Conservation (phyloP, 2,113 vertebrate genomes). For the Pitta sordida region DNA sequence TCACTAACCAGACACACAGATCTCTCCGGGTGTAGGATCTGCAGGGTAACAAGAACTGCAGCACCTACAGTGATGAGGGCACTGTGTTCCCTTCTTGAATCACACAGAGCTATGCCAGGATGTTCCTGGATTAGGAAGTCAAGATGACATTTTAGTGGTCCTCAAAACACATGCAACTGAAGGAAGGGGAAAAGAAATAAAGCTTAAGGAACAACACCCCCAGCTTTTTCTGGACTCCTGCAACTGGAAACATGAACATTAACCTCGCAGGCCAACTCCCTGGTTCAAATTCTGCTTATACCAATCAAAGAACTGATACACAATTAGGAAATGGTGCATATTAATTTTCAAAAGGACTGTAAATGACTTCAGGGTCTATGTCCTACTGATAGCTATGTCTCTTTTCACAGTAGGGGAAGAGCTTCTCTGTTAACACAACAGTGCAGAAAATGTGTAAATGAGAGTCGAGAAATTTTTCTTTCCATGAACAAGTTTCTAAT, state of each 20-base stretch:
- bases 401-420: not conserved
- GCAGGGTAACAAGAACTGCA: not conserved
- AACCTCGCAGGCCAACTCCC: not conserved
- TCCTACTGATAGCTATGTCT: not conserved
- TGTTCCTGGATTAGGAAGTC: not conserved
- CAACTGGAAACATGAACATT: not conserved
- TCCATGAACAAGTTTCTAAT: slow-evolving; percentile 56
- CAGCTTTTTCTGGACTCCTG: not conserved
- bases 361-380: slow-evolving; percentile 7
- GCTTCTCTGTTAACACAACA: not conserved
- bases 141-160: not conserved
- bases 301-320: not conserved
- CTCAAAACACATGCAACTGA: not conserved
- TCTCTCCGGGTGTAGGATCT: not conserved
- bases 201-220: not conserved
- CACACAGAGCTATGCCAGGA: not conserved
- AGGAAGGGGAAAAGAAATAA: not conserved
- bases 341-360: slow-evolving; percentile 31
- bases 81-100: not conserved
- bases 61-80: not conserved
- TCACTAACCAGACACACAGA: not conserved
- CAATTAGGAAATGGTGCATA: slow-evolving; percentile 22
- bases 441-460: not conserved
- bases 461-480: slow-evolving; percentile 23
- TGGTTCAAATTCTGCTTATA: not conserved